Conservation (phyloP, 1,140 invertebrate species). For the roundworm (Caenorhabditis elegans) region DNA sequence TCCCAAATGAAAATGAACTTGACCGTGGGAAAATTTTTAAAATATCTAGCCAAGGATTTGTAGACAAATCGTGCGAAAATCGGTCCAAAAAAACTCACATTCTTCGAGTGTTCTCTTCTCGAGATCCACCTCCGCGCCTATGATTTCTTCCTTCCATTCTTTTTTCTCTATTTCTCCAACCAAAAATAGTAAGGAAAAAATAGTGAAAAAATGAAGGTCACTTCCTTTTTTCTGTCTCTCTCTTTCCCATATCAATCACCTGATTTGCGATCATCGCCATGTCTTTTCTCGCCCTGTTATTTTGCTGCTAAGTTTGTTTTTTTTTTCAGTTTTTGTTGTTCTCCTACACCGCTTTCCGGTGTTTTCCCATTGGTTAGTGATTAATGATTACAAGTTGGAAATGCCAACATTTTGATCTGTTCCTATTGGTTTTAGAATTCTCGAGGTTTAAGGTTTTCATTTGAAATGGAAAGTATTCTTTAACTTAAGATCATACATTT, state of each 20-base stretch:
- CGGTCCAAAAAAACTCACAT: not conserved
- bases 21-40: too few relatives aligned
- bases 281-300: not conserved
- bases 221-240: not conserved
- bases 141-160: too few relatives aligned
- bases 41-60: not conserved
- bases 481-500: too few relatives aligned
- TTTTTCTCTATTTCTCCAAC: constrained; percentile 11
- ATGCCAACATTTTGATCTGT: not conserved
- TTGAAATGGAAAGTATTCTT: too few relatives aligned
- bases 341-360: not conserved
- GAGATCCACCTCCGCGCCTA: not conserved
- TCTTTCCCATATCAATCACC: constrained; percentile 8
- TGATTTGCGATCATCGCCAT: constrained; percentile 27
- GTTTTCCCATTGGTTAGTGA: constrained; percentile 10
- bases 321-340: not conserved
- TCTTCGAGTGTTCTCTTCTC: constrained; percentile 18
- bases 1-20: too few relatives aligned
- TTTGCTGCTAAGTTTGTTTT: not conserved
- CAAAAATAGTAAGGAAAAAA: constrained; percentile 9
- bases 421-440: too few relatives aligned
- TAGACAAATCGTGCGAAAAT: constrained; percentile 27
- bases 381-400: not conserved
- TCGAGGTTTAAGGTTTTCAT: too few relatives aligned
- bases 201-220: not conserved